Base-by-base conservation (phyloP, 2,797 vertebrate genomes). In the Molossus alvarezi region DNA sequence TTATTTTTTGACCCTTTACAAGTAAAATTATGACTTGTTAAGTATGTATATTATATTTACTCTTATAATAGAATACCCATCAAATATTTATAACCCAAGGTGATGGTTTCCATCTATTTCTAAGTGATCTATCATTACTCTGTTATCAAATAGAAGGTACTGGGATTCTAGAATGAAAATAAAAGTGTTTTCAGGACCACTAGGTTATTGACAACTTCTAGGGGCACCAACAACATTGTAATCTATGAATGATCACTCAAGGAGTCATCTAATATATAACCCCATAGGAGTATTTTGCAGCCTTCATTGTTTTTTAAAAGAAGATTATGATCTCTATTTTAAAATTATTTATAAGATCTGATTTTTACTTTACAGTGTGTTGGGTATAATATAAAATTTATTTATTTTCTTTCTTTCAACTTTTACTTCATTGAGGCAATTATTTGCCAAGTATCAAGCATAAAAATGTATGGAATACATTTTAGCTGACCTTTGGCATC, bases 1-100 rank as follows among this genome's bases (percentile, higher is more conserved):
- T 64, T 86, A 82, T 79, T 90, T 25, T 79, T 85, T 64, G 33
- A 51, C 0, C 1, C 9, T 53, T 88, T 85, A 76, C 4, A 77
- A 91, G 13, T 72, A 96, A 67, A 94, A 87, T 60, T 72, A 76
- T 81, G 33, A 51, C 6, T 64, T 69, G 2, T 58, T 87, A 87
- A 33, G 1, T 37, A 45, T 69, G 1, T 51, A 27, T 73, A 27
- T 85, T 77, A 90, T 60, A 64, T 57, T 77, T 84, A 71, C 12
- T 81, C 27, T 72, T 82, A 84, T 2, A 57, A 90, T 87, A 11
- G 12, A 86, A 51, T 55, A 58, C 6, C 7, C 83, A 58, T 25
- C 1, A 29, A 77, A 3, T 48, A 77, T 67, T 27, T 93, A n/a
- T 83, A 60, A 81, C 12, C 25, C 48, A 72, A 87, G 9, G 0